Conservation (phyloP, 2,113 vertebrate genomes). For the Psittacula cyanocephala region DNA sequence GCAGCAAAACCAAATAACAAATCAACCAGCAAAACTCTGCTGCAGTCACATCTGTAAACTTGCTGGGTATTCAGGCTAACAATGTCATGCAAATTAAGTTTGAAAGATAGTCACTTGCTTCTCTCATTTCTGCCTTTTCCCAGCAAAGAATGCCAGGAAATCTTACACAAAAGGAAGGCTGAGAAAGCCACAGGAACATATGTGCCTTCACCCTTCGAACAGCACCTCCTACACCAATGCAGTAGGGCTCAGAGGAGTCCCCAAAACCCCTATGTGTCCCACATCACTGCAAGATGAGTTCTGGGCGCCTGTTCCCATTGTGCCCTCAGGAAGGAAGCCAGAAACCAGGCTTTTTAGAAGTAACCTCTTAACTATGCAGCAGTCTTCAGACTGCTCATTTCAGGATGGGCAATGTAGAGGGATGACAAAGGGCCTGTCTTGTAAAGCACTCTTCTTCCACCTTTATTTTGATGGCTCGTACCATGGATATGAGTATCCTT, state of each 20-base stretch:
- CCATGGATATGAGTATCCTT: not conserved
- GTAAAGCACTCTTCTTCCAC: not conserved
- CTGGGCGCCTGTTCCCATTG: not conserved
- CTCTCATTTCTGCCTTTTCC: not conserved
- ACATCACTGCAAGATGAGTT: not conserved
- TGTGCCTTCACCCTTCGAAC: not conserved
- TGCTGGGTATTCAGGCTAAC: not conserved
- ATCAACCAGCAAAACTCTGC: not conserved
- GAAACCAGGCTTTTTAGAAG: not conserved
- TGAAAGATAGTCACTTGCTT: not conserved
- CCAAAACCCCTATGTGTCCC: rapidly evolving
- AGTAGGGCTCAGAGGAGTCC: not conserved
- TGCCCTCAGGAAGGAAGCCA: not conserved
- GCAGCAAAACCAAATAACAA: not conserved
- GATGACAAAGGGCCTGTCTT: not conserved
- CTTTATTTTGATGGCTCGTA: not conserved
- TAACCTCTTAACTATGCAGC: not conserved
- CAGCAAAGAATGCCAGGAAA: not conserved
- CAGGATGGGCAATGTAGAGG: not conserved
- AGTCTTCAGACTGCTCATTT: not conserved
- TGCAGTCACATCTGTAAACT: not conserved
- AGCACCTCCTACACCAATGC: not conserved
- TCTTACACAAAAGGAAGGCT: not conserved
- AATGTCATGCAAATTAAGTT: not conserved
- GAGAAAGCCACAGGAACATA: not conserved